phyloP scores from a whole-genome alignment of 2,113 vertebrate genomes.

The Anoplopoma fimbria region DNA sequence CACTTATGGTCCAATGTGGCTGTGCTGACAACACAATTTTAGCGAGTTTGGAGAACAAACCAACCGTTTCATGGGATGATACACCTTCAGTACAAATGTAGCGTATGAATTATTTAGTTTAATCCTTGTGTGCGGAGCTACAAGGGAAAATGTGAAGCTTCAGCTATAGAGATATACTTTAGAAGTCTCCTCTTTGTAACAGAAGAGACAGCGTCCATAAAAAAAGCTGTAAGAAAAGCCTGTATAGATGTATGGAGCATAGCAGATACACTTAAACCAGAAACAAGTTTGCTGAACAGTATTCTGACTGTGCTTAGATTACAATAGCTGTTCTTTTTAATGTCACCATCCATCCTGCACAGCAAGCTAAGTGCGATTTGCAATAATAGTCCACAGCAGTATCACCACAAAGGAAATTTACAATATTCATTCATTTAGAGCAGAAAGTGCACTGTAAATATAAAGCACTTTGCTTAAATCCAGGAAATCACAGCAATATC shows the following conservation, averaged over 20 bases:
- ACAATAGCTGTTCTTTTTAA: constrained; percentile 9
- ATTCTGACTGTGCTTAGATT: background rate
- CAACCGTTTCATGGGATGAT: constrained; percentile 55
- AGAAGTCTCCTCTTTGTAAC: constrained; percentile 13
- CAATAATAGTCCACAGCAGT: constrained; percentile 9
- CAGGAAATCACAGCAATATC: constrained; percentile 40
- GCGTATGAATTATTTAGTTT: constrained; percentile 70
- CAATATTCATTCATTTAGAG: constrained; percentile 48
- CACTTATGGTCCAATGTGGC: constrained; percentile 50
- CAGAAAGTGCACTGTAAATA: constrained; percentile 48
- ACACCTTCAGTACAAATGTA: constrained; percentile 59
- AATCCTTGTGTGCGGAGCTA: constrained; percentile 45
- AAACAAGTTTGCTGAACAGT: constrained; percentile 18
- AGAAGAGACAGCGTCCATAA: constrained; percentile 12
- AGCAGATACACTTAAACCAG: background rate
- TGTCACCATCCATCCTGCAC: constrained; percentile 4
- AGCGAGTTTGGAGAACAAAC: constrained; percentile 53
- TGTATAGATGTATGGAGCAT: background rate
- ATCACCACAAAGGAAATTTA: constrained; percentile 16
- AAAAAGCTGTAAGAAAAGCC: constrained; percentile 12
- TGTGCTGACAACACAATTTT: constrained; percentile 70
- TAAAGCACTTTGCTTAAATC: constrained; percentile 47
- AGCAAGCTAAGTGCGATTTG: background rate
- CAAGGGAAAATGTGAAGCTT: constrained; percentile 37
- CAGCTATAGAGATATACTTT: constrained; percentile 40